Percentiles rank a stretch among this genome's conserved stretches.
Conservation (phyloP, 2,797 vertebrate species). For the Sebastes matsubarae region DNA sequence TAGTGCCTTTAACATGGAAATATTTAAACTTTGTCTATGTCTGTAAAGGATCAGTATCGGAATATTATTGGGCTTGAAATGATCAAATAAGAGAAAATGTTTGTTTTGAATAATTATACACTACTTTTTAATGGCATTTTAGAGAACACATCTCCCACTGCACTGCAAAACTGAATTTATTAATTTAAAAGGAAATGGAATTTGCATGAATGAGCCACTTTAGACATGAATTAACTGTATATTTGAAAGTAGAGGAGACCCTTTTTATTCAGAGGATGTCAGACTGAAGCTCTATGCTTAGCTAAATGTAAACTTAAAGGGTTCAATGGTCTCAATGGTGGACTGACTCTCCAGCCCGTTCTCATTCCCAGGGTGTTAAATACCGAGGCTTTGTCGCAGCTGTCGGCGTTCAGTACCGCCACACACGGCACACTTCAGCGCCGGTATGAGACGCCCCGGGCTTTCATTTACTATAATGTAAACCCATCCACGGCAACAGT, state of each 20-base stretch:
- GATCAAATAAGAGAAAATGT: not conserved
- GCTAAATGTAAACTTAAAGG: not conserved
- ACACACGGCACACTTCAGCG: too few relatives aligned
- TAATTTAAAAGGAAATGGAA: not conserved
- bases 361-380: too few relatives aligned
- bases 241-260: not conserved
- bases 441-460: rapidly evolving
- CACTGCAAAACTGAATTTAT: not conserved
- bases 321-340: too few relatives aligned
- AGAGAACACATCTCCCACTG: not conserved
- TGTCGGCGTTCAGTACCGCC: too few relatives aligned
- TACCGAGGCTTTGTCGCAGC: too few relatives aligned
- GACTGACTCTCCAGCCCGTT: too few relatives aligned
- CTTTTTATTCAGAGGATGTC: not conserved
- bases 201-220: not conserved
- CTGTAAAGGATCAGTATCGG: not conserved
- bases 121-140: not conserved
- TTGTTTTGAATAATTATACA: not conserved
- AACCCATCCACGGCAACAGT: too few relatives aligned
- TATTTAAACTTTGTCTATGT: not conserved
- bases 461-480: too few relatives aligned
- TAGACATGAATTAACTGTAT: not conserved
- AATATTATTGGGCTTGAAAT: not conserved
- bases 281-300: not conserved
- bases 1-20: not conserved